A percentile compares a stretch with the other conserved stretches of the same genome.
phyloP scores from a whole-genome alignment of 1,140 invertebrate genomes.

The Anagrus nilaparvatae region DNA sequence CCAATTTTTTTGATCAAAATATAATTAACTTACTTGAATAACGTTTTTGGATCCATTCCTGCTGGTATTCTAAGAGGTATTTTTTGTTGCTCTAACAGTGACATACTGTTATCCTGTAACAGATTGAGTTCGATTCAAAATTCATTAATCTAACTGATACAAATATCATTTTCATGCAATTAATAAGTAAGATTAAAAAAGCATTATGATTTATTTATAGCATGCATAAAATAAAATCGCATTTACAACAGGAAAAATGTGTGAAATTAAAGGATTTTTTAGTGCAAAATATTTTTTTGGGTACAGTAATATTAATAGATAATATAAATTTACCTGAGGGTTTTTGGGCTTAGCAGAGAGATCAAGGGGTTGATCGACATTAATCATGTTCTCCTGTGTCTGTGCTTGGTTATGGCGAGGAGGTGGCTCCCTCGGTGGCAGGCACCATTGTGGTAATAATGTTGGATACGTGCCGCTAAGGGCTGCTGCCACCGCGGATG shows the following conservation, averaged over 20 bases:
- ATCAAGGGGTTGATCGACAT: slow-evolving; percentile 63
- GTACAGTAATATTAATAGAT: too few relatives aligned
- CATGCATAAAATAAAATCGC: too few relatives aligned
- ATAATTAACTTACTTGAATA: slow-evolving; percentile 60
- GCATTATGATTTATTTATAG: too few relatives aligned
- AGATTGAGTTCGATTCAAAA: not conserved
- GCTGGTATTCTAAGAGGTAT: slow-evolving; percentile 44
- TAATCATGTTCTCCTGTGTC: slow-evolving; percentile 26
- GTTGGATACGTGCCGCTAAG: slow-evolving; percentile 46
- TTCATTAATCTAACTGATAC: slow-evolving; percentile 4
- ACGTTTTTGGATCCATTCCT: slow-evolving; percentile 50
- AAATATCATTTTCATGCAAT: too few relatives aligned
- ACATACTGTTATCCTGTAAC: slow-evolving; percentile 41
- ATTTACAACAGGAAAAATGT: too few relatives aligned
- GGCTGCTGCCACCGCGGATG: slow-evolving; percentile 51
- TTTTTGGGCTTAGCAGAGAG: slow-evolving; percentile 60
- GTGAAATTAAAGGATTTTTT: too few relatives aligned
- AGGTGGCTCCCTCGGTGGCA: slow-evolving; percentile 39
- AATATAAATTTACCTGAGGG: slow-evolving; percentile 34
- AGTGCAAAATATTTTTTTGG: too few relatives aligned
- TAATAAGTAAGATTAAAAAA: too few relatives aligned
- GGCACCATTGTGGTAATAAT: slow-evolving; percentile 47
- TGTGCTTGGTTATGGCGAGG: slow-evolving; percentile 39
- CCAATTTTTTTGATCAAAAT: slow-evolving; percentile 10
- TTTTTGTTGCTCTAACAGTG: slow-evolving; percentile 42